Conservation (phyloP, 2,888 invertebrate genomes). For the Drosophila formosana region DNA sequence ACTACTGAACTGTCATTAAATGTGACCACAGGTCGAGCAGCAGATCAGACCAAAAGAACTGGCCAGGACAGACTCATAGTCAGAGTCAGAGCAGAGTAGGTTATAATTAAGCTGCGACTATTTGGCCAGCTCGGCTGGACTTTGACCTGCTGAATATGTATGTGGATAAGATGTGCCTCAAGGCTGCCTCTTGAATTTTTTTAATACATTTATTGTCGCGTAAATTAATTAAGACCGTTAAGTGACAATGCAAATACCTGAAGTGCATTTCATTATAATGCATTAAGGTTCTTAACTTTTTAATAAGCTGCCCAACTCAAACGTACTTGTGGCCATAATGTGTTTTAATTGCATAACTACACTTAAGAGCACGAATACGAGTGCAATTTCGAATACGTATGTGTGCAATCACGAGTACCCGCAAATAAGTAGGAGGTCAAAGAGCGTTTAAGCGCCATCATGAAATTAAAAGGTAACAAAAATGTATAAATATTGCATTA, state of each 20-base stretch:
- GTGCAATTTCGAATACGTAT: neutral
- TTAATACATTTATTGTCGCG: conserved; percentile 25
- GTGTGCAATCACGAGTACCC: neutral
- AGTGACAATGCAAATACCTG: conserved; percentile 69
- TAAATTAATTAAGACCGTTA: conserved; percentile 68
- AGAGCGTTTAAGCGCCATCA: conserved; percentile 38
- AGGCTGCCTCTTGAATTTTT: conserved; percentile 29
- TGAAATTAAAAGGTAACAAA: conserved; percentile 13
- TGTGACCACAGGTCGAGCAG: conserved; percentile 61
- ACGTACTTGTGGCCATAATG: conserved; percentile 27
- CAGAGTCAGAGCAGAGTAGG: neutral
- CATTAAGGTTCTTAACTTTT: conserved; percentile 74
- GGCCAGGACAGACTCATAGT: conserved; percentile 5
- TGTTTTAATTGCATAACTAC: conserved; percentile 32
- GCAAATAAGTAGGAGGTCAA: conserved; percentile 33
- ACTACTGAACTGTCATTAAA: conserved; percentile 63
- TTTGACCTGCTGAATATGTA: neutral
- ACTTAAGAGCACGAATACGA: neutral
- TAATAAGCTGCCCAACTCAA: conserved; percentile 52
- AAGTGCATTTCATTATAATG: conserved; percentile 65
- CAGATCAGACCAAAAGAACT: conserved; percentile 10
- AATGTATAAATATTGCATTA: conserved; percentile 28
- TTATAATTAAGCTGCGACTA: conserved; percentile 60
- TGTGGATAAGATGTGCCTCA: conserved; percentile 19
- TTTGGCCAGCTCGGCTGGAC: conserved; percentile 34